Evolutionary conservation across 2,797 vertebrate species (phyloP).

Genomic region (Cossypha caffra): DNA sequence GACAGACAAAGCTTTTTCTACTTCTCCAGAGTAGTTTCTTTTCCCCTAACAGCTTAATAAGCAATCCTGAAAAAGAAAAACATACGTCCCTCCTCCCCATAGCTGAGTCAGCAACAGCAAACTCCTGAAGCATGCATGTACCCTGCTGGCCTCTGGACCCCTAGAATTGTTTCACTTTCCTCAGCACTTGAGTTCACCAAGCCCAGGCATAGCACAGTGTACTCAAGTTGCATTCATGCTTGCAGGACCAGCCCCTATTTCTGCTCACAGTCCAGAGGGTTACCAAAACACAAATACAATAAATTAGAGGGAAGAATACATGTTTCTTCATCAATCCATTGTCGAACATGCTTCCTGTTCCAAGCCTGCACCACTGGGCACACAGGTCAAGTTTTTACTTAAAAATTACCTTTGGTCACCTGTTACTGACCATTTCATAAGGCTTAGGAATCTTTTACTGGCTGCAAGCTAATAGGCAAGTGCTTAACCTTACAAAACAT

Average conservation of each 20-base stretch:
- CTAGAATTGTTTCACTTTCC: neutral
- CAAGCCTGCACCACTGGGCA: neutral
- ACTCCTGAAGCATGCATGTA: neutral
- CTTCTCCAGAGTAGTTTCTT: neutral
- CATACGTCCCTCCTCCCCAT: neutral
- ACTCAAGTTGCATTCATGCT: neutral
- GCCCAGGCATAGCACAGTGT: neutral
- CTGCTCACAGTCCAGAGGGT: neutral
- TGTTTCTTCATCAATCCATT: neutral
- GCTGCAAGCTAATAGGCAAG: neutral
- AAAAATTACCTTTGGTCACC: neutral
- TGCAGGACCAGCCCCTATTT: neutral
- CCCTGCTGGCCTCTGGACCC: neutral
- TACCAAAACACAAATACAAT: neutral
- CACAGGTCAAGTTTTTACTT: neutral
- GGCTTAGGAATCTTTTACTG: neutral
- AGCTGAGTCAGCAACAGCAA: slow-evolving; percentile 27
- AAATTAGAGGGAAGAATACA: neutral
- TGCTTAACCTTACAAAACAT: neutral
- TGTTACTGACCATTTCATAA: neutral
- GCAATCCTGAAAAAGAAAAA: slow-evolving; percentile 5
- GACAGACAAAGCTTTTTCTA: neutral
- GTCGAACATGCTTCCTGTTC: neutral
- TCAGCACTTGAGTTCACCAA: neutral
- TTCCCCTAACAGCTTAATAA: neutral